Percentiles rank a stretch among this genome's conserved stretches.
These are phyloP conservation scores for Zaprionus vittiger DNA, from an alignment of 1,140 invertebrate genomes.

Conservation along the genomic window DNA sequence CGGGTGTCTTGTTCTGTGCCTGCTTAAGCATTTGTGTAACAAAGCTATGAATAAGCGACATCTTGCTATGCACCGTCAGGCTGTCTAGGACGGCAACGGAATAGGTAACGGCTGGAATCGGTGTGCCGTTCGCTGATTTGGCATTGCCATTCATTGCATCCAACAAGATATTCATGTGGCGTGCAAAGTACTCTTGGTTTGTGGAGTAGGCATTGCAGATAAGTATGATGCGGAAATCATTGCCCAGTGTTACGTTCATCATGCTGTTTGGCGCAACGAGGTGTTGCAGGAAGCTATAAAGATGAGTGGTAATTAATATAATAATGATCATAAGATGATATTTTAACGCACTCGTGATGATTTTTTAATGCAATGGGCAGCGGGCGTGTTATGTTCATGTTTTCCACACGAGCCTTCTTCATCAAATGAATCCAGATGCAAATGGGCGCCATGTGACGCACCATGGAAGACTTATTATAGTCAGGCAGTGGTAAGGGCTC, in stretches of 20 bases:
- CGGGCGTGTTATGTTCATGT: conserved; percentile 90
- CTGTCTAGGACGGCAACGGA: conserved; percentile 97
- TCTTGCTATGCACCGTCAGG: conserved; percentile 98
- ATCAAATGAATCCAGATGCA: conserved; percentile 98
- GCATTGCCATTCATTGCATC: conserved; percentile 94
- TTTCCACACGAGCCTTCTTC: conserved; percentile 95
- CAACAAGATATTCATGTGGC: conserved; percentile 94
- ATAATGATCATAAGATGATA: not conserved
- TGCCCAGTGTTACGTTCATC: conserved; percentile 88
- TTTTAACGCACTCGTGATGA: conserved; percentile 90
- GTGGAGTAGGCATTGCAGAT: conserved; percentile 98
- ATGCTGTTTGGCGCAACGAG: conserved; percentile 89
- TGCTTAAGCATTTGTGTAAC: conserved; percentile 83
- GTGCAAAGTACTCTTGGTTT: conserved; percentile 92
- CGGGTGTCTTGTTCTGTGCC: conserved; percentile 90
- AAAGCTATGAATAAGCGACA: conserved; percentile 95
- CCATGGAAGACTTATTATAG: conserved; percentile 92
- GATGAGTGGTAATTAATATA: not conserved
- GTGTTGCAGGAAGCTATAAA: conserved; percentile 91
- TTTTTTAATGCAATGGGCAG: conserved; percentile 93
- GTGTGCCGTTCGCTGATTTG: conserved; percentile 86
- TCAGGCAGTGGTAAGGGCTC: conserved; percentile 96
- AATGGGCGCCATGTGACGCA: conserved; percentile 95
- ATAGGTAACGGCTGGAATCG: conserved; percentile 89
- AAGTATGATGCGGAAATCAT: conserved; percentile 95